Evolutionary conservation across 2,888 invertebrate species (phyloP), one percentile per base, ranked within the genome.

Genomic region (Abrostola tripartita): DNA sequence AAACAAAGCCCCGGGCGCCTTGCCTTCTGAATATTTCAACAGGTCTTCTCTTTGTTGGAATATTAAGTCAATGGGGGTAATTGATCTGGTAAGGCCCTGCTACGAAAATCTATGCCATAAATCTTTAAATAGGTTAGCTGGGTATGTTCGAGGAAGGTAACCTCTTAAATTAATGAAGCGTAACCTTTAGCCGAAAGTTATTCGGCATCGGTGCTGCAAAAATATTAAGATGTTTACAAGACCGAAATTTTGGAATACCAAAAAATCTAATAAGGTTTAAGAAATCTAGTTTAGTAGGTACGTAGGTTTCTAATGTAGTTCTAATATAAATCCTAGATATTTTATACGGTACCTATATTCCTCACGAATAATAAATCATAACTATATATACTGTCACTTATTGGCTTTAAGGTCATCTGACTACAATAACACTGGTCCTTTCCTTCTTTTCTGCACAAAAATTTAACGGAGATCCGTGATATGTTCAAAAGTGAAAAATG

Each of bases 31-130:
- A 94, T 94, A 94, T 93, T 94, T 93, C 91, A 94, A 90, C 86
- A 91, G 90, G 89, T 89, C 90, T 90, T 90, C 90, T 88, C 92
- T 93, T 92, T 91, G 91, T 90, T 83, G 79, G 89, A 92, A 93
- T 92, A 94, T 93, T 93, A 94, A 94, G 93, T 93, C 93, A 93
- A 92, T 93, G 92, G 87, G 84, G 92, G 93, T 94, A 94, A 94
- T 94, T 93, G 93, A 93, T 93, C 93, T 90, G 90, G 89, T 90
- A 88, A 89, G 85, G 86, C 84, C 82, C 66, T 62, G 64, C 78
- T 84, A 81, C 85, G 85, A 85, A 84, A 85, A 88, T 88, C 85
- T 85, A 87, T 83, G 78, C 70, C 79, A 83, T 88, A 83, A 88
- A 89, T 89, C 79, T 88, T 85, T 89, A 81, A 89, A 81, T 75